Evolutionary conservation across 2,113 vertebrate species (phyloP).

Genomic region (Varanus salvator): DNA sequence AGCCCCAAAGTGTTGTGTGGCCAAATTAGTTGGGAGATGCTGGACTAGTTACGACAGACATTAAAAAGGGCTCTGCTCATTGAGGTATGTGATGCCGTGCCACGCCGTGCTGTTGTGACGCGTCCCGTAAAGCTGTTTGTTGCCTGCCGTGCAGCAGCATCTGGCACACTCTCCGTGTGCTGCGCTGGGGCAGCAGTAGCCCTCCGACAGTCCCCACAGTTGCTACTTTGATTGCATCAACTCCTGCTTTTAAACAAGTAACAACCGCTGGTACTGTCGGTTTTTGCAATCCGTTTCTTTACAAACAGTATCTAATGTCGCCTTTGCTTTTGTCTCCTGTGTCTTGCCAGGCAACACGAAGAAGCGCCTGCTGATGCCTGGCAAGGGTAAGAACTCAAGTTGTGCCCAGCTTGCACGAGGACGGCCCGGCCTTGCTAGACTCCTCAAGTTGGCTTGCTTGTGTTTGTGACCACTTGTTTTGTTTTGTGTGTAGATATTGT

Average conservation of each 20-base stretch:
- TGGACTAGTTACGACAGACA: neutral
- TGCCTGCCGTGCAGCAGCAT: too few relatives aligned
- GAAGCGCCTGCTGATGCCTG: constrained; percentile 89
- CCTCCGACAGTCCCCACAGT: neutral
- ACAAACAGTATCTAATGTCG: constrained; percentile 66
- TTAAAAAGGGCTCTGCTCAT: too few relatives aligned
- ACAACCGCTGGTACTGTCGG: neutral
- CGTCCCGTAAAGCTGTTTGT: too few relatives aligned
- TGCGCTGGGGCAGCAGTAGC: neutral
- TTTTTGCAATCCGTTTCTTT: constrained; percentile 50
- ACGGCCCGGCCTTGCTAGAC: constrained; percentile 60
- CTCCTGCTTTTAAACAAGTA: neutral
- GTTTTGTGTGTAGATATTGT: constrained; percentile 69
- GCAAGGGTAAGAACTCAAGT: constrained; percentile 84
- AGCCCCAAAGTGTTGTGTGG: neutral
- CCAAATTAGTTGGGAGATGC: neutral
- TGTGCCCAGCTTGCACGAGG: constrained; percentile 67
- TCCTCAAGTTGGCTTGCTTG: constrained; percentile 72
- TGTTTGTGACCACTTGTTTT: constrained; percentile 71
- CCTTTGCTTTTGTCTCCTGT: constrained; percentile 78
- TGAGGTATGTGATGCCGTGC: neutral
- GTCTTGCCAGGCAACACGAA: constrained; percentile 84
- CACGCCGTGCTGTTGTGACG: too few relatives aligned
- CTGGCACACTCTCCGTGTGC: neutral
- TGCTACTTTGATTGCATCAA: constrained; percentile 29